Evolutionary conservation across 2,113 vertebrate species (phyloP).

Genomic region (Progne subis): DNA sequence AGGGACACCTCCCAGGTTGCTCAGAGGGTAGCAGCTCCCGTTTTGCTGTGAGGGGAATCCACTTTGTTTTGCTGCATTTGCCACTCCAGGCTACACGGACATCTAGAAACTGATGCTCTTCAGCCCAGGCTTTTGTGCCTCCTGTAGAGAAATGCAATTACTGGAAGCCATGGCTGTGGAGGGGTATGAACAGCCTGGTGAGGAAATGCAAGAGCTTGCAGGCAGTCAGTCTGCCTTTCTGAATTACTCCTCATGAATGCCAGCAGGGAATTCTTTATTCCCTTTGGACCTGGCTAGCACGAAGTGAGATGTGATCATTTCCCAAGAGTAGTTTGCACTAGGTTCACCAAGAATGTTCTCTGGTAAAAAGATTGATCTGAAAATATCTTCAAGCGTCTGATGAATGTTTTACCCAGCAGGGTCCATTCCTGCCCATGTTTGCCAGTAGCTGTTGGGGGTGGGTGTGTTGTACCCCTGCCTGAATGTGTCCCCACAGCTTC

Average conservation of each 20-base stretch:
- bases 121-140: background rate
- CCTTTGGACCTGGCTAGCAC: background rate
- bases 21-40: background rate
- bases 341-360: background rate
- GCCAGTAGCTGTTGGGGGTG: background rate
- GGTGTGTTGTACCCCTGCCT: background rate
- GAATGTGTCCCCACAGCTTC: constrained; percentile 71
- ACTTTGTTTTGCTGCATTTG: background rate
- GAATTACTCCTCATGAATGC: background rate
- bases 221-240: background rate
- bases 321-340: background rate
- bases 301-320: background rate
- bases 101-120: background rate
- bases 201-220: background rate
- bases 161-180: background rate
- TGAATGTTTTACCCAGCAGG: background rate
- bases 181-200: background rate
- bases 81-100: background rate
- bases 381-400: background rate
- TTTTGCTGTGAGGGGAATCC: background rate
- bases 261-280: background rate
- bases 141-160: background rate
- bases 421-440: background rate
- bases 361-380: background rate
- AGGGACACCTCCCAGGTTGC: background rate